These are phyloP conservation scores for Dicrurus megarhynchus DNA, from an alignment of 2,113 vertebrate species.

Conservation along the genomic window DNA sequence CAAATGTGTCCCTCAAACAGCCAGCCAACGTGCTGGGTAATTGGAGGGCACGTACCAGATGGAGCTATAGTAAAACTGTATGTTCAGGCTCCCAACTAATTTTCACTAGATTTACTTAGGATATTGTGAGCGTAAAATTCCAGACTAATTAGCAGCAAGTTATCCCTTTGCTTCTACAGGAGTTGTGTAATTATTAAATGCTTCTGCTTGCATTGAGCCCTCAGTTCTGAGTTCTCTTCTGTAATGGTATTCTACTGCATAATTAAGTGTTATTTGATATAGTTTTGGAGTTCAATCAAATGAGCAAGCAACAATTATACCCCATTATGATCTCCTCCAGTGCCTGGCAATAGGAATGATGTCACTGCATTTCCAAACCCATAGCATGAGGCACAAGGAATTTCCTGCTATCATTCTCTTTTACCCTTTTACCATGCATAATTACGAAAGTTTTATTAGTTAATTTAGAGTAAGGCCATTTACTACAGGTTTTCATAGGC, in stretches of 20 bases:
- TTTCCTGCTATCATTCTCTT: conserved; percentile 75
- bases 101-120: conserved; percentile 72
- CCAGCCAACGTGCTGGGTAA: conserved; percentile 76
- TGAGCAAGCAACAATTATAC: conserved; percentile 78
- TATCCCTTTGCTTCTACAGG: conserved; percentile 71
- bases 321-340: conserved; percentile 67
- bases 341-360: conserved; percentile 64
- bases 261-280: conserved; percentile 80
- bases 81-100: conserved; percentile 72
- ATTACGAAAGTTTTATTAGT: conserved; percentile 76
- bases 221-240: conserved; percentile 58
- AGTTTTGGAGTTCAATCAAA: conserved; percentile 78
- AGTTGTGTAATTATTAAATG: conserved; percentile 73
- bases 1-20: conserved; percentile 74
- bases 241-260: conserved; percentile 70
- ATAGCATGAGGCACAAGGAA: conserved; percentile 64
- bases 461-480: conserved; percentile 66
- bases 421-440: conserved; percentile 61
- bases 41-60: conserved; percentile 77
- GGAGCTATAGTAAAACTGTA: conserved; percentile 74
- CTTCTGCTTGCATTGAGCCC: conserved; percentile 68
- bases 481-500: conserved; percentile 55
- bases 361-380: conserved; percentile 58
- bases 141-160: conserved; percentile 74
- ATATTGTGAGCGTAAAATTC: conserved; percentile 70